Conservation (phyloP, 2,113 vertebrate genomes). For the Burhinus bistriatus region DNA sequence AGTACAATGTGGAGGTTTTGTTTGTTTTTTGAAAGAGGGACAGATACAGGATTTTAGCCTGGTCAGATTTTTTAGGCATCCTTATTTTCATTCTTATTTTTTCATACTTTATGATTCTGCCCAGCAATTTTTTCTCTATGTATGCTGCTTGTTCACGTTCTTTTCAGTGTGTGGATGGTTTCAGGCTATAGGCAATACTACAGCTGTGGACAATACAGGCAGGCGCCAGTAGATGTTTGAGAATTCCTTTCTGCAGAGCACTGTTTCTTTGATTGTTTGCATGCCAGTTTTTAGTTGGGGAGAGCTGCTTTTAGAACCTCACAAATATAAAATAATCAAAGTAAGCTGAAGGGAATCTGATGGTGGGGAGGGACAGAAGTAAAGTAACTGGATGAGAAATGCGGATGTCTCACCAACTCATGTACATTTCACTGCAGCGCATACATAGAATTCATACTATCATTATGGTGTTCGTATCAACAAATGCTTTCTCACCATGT, state of each 20-base stretch:
- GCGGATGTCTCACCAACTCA: background rate
- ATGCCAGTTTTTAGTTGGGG: background rate
- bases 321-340: background rate
- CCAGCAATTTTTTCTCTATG: background rate
- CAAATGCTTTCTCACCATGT: background rate
- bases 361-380: background rate
- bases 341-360: background rate
- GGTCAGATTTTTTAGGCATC: background rate
- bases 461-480: background rate
- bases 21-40: background rate
- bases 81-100: background rate
- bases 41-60: background rate
- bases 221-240: background rate
- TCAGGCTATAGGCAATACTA: background rate
- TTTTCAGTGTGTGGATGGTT: background rate
- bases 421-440: background rate
- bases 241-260: background rate
- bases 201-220: background rate
- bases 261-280: background rate
- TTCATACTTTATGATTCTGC: background rate
- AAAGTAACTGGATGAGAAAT: background rate
- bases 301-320: background rate
- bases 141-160: background rate
- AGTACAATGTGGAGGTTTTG: rapidly evolving
- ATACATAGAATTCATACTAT: background rate